phyloP scores from a whole-genome alignment of 53 echinoderm and acorn worm genomes.

The Temnopleurus reevesii region DNA sequence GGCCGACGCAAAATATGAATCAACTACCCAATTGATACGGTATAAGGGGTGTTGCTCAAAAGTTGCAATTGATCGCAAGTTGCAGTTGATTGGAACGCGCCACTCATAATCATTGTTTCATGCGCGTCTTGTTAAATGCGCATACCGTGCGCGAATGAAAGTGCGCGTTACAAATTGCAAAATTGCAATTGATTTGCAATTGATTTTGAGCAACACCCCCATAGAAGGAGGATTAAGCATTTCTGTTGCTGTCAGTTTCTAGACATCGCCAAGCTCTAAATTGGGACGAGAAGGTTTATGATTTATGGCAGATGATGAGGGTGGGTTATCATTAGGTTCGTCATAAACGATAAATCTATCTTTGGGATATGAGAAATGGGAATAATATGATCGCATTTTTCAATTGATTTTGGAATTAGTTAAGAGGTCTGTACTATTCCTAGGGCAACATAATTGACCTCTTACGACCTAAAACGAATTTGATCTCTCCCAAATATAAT shows the following conservation, averaged over 20 bases:
- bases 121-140: too few relatives aligned
- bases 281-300: too few relatives aligned
- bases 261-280: background rate
- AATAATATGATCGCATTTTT: background rate
- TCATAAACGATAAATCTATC: background rate
- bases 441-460: constrained; percentile 1
- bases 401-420: background rate
- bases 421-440: background rate
- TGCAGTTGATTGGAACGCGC: too few relatives aligned
- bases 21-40: background rate
- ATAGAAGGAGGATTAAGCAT: too few relatives aligned
- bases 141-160: too few relatives aligned
- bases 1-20: background rate
- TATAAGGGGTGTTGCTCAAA: too few relatives aligned
- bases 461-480: background rate
- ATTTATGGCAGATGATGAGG: background rate
- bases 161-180: too few relatives aligned
- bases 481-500: background rate
- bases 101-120: too few relatives aligned
- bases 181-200: too few relatives aligned
- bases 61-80: too few relatives aligned
- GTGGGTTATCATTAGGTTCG: background rate
- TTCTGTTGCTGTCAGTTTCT: background rate
- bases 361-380: background rate
- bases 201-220: background rate